Evolutionary conservation across 1,140 invertebrate genomes (phyloP).

Genomic region (Anastatus disparis): DNA sequence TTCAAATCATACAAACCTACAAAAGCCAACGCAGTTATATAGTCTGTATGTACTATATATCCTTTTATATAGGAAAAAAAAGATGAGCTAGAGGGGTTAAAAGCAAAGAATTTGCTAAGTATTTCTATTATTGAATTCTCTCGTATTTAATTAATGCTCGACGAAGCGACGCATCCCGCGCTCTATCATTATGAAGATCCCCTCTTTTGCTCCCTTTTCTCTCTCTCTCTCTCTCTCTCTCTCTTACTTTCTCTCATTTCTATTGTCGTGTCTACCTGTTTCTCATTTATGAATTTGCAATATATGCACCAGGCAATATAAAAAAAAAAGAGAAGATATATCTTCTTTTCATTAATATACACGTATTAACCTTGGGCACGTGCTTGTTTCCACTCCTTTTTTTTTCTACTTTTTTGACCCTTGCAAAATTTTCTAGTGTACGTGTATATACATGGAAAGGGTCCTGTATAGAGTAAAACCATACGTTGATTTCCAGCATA

Average conservation of each 20-base stretch:
- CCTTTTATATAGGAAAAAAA: too few relatives aligned
- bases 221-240: too few relatives aligned
- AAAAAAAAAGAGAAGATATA: too few relatives aligned
- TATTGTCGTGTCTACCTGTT: slow-evolving; percentile 21
- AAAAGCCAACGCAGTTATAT: background rate
- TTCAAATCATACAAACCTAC: background rate
- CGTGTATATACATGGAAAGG: background rate
- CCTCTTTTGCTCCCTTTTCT: too few relatives aligned
- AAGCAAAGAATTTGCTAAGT: slow-evolving; percentile 36
- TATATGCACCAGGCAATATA: background rate
- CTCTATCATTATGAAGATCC: too few relatives aligned
- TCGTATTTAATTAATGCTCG: slow-evolving; percentile 42
- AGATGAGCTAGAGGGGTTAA: background rate
- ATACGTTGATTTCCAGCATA: slow-evolving; percentile 49
- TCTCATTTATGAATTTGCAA: slow-evolving; percentile 16
- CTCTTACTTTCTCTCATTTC: too few relatives aligned
- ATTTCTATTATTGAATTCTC: slow-evolving; percentile 44
- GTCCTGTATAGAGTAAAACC: too few relatives aligned
- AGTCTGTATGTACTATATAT: background rate
- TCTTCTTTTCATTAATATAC: background rate
- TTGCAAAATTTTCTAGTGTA: background rate
- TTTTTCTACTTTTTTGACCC: background rate
- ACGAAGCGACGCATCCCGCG: background rate
- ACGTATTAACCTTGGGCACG: background rate
- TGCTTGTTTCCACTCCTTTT: background rate